A percentile compares a stretch with the other conserved stretches of the same genome.
Conservation (phyloP, 2,113 vertebrate species). For the Stercorarius parasiticus region DNA sequence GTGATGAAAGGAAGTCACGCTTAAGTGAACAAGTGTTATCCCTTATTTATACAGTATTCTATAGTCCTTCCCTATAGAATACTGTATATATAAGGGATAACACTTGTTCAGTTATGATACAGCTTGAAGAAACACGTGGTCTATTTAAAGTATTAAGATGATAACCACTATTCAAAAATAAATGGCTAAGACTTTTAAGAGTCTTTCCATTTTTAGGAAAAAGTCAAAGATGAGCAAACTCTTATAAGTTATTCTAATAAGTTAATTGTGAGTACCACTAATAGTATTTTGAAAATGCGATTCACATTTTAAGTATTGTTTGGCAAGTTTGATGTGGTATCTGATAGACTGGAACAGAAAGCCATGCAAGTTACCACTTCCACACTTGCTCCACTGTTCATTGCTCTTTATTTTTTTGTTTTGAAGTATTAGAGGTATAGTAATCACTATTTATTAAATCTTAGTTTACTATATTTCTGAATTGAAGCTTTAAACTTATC, state of each 20-base stretch:
- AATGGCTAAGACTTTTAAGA: not conserved
- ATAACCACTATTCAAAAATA: not conserved
- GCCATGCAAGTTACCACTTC: not conserved
- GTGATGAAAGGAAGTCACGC: not conserved
- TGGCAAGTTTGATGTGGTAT: not conserved
- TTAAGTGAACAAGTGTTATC: too few species aligned
- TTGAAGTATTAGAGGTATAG: not conserved
- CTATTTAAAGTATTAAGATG: not conserved
- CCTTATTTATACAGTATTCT: too few species aligned
- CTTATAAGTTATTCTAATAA: not conserved
- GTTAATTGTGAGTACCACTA: not conserved
- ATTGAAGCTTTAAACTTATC: not conserved
- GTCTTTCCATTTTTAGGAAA: not conserved
- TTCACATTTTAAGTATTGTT: not conserved
- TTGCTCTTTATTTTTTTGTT: not conserved
- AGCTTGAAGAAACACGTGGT: not conserved
- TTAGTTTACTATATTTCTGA: not conserved
- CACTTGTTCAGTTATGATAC: not conserved
- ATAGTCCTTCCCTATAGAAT: not conserved
- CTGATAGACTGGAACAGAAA: not conserved
- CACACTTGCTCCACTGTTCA: not conserved
- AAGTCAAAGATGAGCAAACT: not conserved
- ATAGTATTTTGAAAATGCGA: not conserved
- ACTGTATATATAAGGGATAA: not conserved
- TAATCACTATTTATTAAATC: not conserved